Base-by-base conservation (phyloP, 2,888 invertebrate genomes). In the Eristalis pertinax region DNA sequence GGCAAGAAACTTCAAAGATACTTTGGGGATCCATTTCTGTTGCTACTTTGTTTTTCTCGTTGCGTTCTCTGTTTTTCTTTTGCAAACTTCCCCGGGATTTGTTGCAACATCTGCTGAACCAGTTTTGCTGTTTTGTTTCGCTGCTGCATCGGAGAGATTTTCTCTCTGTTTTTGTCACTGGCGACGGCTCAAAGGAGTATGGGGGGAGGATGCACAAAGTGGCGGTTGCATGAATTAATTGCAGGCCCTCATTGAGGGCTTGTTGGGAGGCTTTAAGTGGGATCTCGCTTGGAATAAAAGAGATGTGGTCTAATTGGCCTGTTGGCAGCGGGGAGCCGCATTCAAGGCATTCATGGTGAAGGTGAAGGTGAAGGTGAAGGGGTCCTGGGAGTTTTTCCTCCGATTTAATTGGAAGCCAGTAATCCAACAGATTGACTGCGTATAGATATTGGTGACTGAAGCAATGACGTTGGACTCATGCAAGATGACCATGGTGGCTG, bases 31-130 rank as follows among this genome's bases (percentile, higher is more conserved):
- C 50, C 19, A 26, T 24, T 43, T 15, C n/a, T 43, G 35, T 72
- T 56, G 73, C 7, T 29, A 35, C 65, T 62, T 60, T 65, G 62
- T 64, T 13, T 35, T 62, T 22, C 26, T 67, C 38, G 15, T 5
- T n/a, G 15, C 15, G 13, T n/a, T 13, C 41, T 41, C 13, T 5
- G 32, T 32, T 3, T 32, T 32, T 32, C 4, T 8, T 32, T 32
- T 32, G 19, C 50, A 50, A 81, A 85, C 64, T 78, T 86, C 65
- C 41, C 64, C 22, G 43, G 77, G 81, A 85, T 73, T 85, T 68
- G 35, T 50, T 78, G 85, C 32, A 86, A 78, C 85, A 86, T 86
- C 85, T 86, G 85, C 85, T 86, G 10, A 82, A 82, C 81, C 77
- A 73, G 85, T 82, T n/a, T 76, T 76, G 70, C 63, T 75, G 64